Evolutionary conservation across 2,113 vertebrate species (phyloP).

Genomic region (Anas platyrhynchos): DNA sequence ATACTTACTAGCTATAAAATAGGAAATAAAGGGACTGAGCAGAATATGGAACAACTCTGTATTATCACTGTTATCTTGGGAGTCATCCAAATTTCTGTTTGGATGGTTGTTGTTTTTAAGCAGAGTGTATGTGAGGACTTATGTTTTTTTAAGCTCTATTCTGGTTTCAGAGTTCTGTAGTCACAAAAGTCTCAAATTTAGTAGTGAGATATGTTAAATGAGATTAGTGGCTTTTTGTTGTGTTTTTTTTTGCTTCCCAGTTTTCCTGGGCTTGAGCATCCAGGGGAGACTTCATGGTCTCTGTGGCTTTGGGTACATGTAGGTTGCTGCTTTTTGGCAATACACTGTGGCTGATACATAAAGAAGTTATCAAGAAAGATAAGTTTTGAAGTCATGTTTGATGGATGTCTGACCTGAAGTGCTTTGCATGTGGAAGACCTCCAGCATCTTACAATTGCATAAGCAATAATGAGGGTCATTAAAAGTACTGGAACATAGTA

Average conservation of each 20-base stretch:
- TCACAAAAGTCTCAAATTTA: background rate
- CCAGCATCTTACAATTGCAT: background rate
- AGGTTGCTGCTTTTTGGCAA: background rate
- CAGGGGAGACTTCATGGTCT: background rate
- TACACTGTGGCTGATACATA: background rate
- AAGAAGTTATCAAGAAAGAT: background rate
- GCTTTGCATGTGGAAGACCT: background rate
- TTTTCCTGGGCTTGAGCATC: background rate
- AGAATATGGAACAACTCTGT: background rate
- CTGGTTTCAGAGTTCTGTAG: background rate
- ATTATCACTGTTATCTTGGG: background rate
- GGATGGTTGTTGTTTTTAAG: background rate
- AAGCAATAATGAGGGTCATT: background rate
- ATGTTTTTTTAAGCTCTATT: background rate
- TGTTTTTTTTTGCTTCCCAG: background rate
- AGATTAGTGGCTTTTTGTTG: background rate
- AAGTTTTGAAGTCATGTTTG: background rate
- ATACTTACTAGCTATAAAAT: background rate
- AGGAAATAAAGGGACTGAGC: background rate
- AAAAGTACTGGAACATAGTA: slow-evolving; percentile 13
- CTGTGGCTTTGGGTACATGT: background rate
- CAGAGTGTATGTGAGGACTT: background rate
- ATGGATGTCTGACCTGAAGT: background rate
- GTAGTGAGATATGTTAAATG: background rate
- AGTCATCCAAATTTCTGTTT: background rate